phyloP scores from a whole-genome alignment of 1,140 invertebrate genomes.

The Samia ricini region DNA sequence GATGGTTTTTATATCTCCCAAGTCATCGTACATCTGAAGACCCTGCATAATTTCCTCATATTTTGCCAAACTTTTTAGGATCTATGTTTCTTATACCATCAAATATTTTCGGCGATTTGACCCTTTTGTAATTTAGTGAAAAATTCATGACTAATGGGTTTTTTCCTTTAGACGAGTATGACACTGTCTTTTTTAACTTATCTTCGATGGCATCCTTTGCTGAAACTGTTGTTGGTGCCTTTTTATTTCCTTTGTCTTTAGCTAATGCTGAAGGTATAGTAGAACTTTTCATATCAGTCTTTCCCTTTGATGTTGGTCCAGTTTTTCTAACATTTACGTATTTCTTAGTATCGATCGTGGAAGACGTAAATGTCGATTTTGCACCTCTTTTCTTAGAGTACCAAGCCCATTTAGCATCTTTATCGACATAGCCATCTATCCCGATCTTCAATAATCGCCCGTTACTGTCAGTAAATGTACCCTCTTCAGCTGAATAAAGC shows the following conservation, averaged over 20 bases:
- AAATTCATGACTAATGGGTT: slow-evolving; percentile 46
- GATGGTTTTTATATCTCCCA: slow-evolving; percentile 40
- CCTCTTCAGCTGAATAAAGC: slow-evolving; percentile 63
- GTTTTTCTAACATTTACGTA: slow-evolving; percentile 10
- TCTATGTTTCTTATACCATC: slow-evolving; percentile 23
- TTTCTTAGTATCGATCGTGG: slow-evolving; percentile 16
- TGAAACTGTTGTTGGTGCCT: slow-evolving; percentile 8
- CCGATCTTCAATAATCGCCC: slow-evolving; percentile 53
- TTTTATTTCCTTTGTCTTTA: slow-evolving; percentile 30
- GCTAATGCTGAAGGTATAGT: slow-evolving; percentile 1
- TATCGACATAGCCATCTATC: slow-evolving; percentile 64
- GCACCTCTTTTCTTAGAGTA: slow-evolving; percentile 39
- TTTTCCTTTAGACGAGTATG: slow-evolving; percentile 33
- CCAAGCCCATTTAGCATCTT: slow-evolving; percentile 64
- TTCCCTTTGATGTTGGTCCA: slow-evolving; percentile 15
- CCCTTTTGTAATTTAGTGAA: slow-evolving; percentile 36
- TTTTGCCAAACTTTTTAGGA: slow-evolving; percentile 42
- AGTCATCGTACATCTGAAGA: slow-evolving; percentile 48
- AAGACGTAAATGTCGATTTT: slow-evolving; percentile 32
- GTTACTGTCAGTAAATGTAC: slow-evolving; percentile 48
- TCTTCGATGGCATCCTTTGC: slow-evolving; percentile 14
- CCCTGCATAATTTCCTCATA: slow-evolving; percentile 61
- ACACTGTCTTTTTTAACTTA: slow-evolving; percentile 37
- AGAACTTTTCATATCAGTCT: slow-evolving; percentile 17
- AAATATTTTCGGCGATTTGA: slow-evolving; percentile 17